Conservation (phyloP, 2,888 invertebrate genomes). For the Gymnocheta viridis region DNA sequence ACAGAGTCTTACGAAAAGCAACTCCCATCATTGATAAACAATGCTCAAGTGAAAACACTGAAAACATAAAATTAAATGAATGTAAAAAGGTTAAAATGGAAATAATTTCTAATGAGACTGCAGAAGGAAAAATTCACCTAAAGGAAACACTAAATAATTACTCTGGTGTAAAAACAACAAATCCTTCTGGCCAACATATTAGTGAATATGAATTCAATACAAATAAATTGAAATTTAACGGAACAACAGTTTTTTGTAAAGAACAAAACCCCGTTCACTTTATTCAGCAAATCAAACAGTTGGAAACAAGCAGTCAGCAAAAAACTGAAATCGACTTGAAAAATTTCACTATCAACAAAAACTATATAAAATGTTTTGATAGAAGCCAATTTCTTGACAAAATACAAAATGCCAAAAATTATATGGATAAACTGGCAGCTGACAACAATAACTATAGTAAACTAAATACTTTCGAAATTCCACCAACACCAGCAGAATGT, state of each 20-base stretch:
- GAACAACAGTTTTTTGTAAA: neutral
- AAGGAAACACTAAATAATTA: neutral
- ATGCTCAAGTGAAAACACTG: neutral
- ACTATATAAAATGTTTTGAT: slow-evolving; percentile 29
- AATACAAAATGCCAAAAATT: neutral
- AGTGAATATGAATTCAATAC: neutral
- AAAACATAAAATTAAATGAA: neutral
- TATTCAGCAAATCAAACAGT: neutral
- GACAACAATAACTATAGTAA: neutral
- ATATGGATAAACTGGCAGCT: neutral
- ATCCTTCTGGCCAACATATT: neutral
- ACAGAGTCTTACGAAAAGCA: neutral
- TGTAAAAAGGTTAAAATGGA: neutral
- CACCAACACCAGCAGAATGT: slow-evolving; percentile 25
- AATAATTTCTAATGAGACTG: neutral
- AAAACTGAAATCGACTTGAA: neutral
- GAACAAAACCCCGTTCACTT: neutral
- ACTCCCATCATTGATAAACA: neutral
- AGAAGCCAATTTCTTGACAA: slow-evolving; percentile 5
- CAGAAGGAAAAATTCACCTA: neutral
- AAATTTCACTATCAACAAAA: neutral
- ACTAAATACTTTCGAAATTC: neutral
- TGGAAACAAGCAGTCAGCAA: neutral
- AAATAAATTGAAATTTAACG: neutral
- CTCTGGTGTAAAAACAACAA: neutral